Conservation (phyloP, 2,797 vertebrate genomes). For the Aselliscus stoliczkanus region DNA sequence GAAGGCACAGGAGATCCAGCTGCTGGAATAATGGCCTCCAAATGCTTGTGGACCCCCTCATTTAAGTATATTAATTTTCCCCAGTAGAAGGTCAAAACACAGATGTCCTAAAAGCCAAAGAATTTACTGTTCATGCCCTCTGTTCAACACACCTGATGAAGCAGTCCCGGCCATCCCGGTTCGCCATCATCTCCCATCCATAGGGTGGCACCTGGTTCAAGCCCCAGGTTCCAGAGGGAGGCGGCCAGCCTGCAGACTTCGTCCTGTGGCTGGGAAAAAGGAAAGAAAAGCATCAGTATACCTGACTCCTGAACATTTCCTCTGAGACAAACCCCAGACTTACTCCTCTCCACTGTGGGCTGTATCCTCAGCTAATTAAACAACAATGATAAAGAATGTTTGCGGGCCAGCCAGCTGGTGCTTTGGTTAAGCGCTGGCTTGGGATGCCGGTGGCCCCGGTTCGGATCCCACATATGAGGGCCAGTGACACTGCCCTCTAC, state of each 20-base stretch:
- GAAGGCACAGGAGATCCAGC: neutral
- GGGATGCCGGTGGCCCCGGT: no score
- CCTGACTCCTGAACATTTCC: neutral
- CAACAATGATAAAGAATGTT: neutral
- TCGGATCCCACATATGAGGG: no score
- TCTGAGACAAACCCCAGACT: neutral
- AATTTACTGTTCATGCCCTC: neutral
- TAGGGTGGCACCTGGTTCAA: slow-evolving; percentile 92
- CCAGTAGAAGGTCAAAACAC: neutral
- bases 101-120: neutral
- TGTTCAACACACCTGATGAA: slow-evolving; percentile 90
- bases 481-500: no score
- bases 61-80: neutral
- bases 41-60: neutral
- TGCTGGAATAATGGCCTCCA: neutral
- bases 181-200: slow-evolving; percentile 97
- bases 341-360: neutral
- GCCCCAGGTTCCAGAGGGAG: slow-evolving; percentile 92
- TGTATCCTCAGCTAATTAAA: neutral
- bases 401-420: no score
- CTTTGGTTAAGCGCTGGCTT: no score
- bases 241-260: slow-evolving; percentile 94
- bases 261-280: slow-evolving; percentile 90
- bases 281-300: neutral
- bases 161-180: slow-evolving; percentile 95